Percentiles rank a stretch among this genome's conserved stretches.
phyloP scores from a whole-genome alignment of 2,113 vertebrate species.

The Struthio camelus region DNA sequence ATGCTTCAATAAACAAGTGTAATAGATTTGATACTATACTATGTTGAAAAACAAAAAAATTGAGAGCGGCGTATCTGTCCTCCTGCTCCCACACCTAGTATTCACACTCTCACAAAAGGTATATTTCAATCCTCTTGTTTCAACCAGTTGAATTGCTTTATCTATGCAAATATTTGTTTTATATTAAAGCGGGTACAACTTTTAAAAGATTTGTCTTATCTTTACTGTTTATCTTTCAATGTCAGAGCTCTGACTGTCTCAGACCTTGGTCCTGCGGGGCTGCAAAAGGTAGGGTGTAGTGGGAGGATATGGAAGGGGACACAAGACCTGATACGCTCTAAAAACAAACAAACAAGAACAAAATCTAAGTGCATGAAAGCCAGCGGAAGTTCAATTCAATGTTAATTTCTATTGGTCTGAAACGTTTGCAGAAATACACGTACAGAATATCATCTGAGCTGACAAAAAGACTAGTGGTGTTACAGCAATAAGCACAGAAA shows the following conservation, averaged over 20 bases:
- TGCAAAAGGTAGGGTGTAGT: neutral
- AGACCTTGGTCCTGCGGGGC: neutral
- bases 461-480: neutral
- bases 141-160: neutral
- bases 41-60: neutral
- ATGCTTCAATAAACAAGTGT: neutral
- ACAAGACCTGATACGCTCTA: neutral
- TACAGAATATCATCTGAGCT: neutral
- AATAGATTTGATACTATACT: neutral
- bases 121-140: neutral
- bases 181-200: neutral
- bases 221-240: slow-evolving; percentile 10
- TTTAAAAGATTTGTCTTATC: slow-evolving; percentile 17
- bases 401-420: neutral
- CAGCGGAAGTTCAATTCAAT: neutral
- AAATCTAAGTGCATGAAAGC: neutral
- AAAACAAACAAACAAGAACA: neutral
- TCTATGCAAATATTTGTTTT: slow-evolving; percentile 41
- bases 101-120: neutral
- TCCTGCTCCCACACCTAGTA: neutral
- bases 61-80: neutral
- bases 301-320: neutral
- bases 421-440: neutral
- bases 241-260: neutral
- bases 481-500: neutral